Conservation (phyloP, 2,797 vertebrate species). For the Lacerta viridis region DNA sequence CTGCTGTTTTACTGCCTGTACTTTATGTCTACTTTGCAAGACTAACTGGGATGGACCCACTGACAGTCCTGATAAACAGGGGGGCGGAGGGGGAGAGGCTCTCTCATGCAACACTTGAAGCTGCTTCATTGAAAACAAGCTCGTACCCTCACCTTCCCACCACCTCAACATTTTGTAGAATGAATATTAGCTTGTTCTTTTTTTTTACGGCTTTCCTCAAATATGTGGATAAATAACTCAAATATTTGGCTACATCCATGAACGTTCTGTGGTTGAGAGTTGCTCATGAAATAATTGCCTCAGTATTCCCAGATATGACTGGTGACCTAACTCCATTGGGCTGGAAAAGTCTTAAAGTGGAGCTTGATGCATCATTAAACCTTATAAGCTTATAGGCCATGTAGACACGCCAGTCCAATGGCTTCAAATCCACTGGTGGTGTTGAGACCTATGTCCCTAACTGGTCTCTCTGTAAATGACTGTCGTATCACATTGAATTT, state of each 20-base stretch:
- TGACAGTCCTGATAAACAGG: background rate
- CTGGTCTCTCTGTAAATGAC: slow-evolving; percentile 51
- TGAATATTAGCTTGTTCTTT: background rate
- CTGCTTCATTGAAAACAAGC: background rate
- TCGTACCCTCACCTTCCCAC: background rate
- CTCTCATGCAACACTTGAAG: background rate
- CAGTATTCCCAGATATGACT: background rate
- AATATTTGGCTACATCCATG: background rate
- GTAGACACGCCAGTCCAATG: background rate
- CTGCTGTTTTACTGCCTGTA: background rate
- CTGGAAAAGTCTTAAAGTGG: background rate
- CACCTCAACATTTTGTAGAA: background rate
- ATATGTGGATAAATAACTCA: background rate
- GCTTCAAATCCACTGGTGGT: background rate
- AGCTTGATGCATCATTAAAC: background rate
- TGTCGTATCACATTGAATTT: slow-evolving; percentile 12
- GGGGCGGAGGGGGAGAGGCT: background rate
- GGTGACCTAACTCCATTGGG: background rate
- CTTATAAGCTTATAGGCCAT: background rate
- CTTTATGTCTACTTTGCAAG: background rate
- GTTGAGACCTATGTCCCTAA: slow-evolving; percentile 50
- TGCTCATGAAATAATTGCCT: background rate
- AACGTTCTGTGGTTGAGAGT: background rate
- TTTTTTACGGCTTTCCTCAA: background rate
- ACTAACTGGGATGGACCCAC: background rate